Conservation (phyloP, 2,797 vertebrate genomes). For the Sebastiscus tertius region DNA sequence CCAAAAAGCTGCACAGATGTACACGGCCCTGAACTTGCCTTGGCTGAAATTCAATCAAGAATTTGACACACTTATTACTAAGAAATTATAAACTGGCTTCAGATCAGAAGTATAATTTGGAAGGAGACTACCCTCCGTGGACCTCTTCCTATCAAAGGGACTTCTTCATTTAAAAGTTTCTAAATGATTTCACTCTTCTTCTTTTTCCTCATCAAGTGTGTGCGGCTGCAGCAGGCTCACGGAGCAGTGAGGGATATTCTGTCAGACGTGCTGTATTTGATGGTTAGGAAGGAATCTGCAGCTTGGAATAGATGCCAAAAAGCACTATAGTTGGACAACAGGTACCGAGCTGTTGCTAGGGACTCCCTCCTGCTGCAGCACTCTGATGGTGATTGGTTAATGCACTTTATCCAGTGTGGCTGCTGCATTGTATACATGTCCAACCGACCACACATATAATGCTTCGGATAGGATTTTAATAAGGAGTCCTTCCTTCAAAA, state of each 20-base stretch:
- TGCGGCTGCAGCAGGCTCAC: neutral
- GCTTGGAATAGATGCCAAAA: constrained; percentile 19
- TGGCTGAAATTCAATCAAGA: constrained; percentile 65
- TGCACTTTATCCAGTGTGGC: constrained; percentile 25
- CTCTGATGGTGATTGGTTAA: constrained; percentile 42
- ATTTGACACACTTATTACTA: constrained; percentile 70
- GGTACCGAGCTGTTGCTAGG: constrained; percentile 64
- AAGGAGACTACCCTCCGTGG: constrained; percentile 37
- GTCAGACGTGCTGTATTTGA: constrained; percentile 13
- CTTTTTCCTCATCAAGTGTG: neutral
- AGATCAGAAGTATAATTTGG: constrained; percentile 60
- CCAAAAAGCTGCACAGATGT: constrained; percentile 41
- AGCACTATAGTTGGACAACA: constrained; percentile 37
- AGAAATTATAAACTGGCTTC: constrained; percentile 65
- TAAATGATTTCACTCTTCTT: constrained; percentile 42
- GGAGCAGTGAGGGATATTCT: neutral
- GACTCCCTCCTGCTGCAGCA: constrained; percentile 10
- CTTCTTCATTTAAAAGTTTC: constrained; percentile 52
- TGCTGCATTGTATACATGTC: constrained; percentile 31
- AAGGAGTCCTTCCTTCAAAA: constrained; percentile 64
- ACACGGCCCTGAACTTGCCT: constrained; percentile 43
- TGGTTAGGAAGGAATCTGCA: constrained; percentile 11
- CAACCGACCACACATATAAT: constrained; percentile 51
- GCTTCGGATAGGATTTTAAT: constrained; percentile 62
- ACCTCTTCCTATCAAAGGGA: constrained; percentile 55